Evolutionary conservation across 2,797 vertebrate species (phyloP).

Genomic region (Phataginus tetradactyla): DNA sequence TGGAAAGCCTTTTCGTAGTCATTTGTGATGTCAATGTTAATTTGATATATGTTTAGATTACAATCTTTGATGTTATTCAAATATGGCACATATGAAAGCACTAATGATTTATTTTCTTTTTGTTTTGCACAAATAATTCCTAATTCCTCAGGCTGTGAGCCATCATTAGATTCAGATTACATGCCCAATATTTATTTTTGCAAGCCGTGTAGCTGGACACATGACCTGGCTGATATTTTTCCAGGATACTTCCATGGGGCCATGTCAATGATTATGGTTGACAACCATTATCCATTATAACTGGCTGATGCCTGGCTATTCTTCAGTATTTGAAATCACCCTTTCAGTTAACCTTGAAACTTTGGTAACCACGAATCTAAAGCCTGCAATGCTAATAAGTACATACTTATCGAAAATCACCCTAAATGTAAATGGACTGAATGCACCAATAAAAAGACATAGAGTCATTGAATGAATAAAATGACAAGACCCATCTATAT

Average conservation of each 20-base stretch:
- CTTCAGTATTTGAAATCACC: not conserved
- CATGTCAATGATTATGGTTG: not conserved
- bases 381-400: too few relatives aligned
- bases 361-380: too few relatives aligned
- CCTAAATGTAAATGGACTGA: too few relatives aligned
- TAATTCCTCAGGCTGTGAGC: not conserved
- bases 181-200: not conserved
- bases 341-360: not conserved
- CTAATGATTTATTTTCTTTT: not conserved
- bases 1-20: not conserved
- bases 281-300: not conserved
- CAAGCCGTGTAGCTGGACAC: not conserved
- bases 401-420: too few relatives aligned
- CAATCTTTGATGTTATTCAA: not conserved
- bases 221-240: not conserved
- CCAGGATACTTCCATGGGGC: not conserved
- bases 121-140: not conserved
- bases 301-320: not conserved
- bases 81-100: not conserved
- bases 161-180: not conserved
- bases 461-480: too few relatives aligned
- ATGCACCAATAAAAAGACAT: too few relatives aligned
- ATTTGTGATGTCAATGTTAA: not conserved
- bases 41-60: not conserved
- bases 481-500: too few relatives aligned